Base-by-base conservation (phyloP, 1,140 invertebrate species). In the Rhizoglyphus robini region DNA sequence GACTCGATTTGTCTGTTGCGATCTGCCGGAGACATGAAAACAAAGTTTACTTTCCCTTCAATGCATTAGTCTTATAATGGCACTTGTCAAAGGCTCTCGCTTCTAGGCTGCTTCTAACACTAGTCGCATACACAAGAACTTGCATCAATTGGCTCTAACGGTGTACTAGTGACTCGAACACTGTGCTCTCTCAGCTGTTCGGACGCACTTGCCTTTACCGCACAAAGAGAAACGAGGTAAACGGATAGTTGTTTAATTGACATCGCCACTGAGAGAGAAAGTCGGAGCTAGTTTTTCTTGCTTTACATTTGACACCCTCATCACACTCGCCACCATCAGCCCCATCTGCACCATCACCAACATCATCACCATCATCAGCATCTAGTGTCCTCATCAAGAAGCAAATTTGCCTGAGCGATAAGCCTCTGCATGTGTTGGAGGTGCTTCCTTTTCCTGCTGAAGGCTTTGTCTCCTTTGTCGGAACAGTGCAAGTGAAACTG, bases 241-340 rank as follows among this genome's bases (percentile, higher is more conserved):
- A 15, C 62, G 62, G 49, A 25, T 63, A 60, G 49, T 23, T 63
- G 49, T 5, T 65, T 25, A n/a, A 62, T 63, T 63, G n/a, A 62
- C 20, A 63, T 8, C 5, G 18, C 11, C 60, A 57, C 13, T 15
- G 8, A 8, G 49, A 29, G 49, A 54, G 49, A 8, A 8, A 23
- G 5, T 23, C n/a, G 27, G 49, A n/a, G 27, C 20, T 5, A 25
- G 51, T 54, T 54, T 54, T 20, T 54, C 51, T 54, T 54, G 8
- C 8, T 54, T 54, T 20, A 20, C 51, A 54, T 54, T 54, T 54
- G 51, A 54, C 51, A 54, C 51, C 51, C 51, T 54, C 51, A 54
- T 20, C 51, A 54, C n/a, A n/a, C n/a, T n/a, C n/a, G n/a, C n/a
- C n/a, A n/a, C n/a, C n/a, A n/a, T n/a, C n/a, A n/a, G n/a, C n/a